A percentile compares a stretch with the other conserved stretches of the same genome.
These are phyloP conservation scores for Myiagra hebetior DNA, from an alignment of 2,113 vertebrate species.

Conservation along the genomic window DNA sequence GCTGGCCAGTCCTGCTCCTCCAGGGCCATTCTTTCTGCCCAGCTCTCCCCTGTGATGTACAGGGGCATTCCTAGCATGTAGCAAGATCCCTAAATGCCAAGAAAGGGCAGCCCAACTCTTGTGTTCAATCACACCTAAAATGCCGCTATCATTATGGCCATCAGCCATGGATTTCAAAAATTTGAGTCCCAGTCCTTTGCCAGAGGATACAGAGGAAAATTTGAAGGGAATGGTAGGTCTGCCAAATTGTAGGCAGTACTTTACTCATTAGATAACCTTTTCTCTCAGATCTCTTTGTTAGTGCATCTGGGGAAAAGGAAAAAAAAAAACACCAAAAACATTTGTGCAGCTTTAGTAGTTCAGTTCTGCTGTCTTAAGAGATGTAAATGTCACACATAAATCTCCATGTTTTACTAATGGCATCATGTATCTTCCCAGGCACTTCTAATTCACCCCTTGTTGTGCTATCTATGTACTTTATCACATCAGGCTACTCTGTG, in stretches of 20 bases:
- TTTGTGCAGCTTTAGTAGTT: neutral
- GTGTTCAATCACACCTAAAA: neutral
- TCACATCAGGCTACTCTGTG: neutral
- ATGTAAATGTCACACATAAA: slow-evolving; percentile 17
- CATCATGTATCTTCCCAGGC: slow-evolving; percentile 3
- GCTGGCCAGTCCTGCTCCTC: neutral
- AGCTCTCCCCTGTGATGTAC: rapidly evolving
- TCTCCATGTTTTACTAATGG: slow-evolving; percentile 26
- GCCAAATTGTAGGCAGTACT: neutral
- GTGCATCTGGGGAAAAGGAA: neutral
- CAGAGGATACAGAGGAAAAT: neutral
- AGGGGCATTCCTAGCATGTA: neutral
- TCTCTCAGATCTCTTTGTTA: neutral
- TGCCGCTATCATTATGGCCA: neutral
- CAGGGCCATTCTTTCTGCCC: neutral
- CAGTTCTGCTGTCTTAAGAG: neutral
- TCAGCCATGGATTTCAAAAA: neutral
- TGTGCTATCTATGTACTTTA: slow-evolving; percentile 28
- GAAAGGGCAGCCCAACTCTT: neutral
- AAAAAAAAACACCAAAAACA: neutral
- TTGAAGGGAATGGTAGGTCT: neutral
- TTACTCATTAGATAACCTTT: neutral
- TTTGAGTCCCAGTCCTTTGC: neutral
- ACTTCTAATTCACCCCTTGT: neutral
- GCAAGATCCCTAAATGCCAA: neutral